These are phyloP conservation scores for Beroe ovata DNA, from an alignment of 37 sponge, comb jelly and placozoan genomes.

Conservation along the genomic window DNA sequence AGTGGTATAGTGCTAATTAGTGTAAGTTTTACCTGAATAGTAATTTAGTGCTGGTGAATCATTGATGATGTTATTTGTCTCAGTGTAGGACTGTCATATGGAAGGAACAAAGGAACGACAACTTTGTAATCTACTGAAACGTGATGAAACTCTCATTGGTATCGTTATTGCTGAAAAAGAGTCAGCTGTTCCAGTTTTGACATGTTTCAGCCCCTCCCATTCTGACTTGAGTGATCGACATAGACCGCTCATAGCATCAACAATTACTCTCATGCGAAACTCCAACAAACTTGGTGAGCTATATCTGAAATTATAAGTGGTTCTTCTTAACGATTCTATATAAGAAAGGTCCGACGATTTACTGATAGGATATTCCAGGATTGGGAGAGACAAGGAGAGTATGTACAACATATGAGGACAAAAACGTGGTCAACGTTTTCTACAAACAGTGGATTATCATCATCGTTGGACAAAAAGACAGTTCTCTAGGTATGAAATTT, in stretches of 20 bases:
- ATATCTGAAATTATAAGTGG: neutral
- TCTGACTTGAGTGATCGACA: neutral
- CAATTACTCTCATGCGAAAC: conserved; percentile 32
- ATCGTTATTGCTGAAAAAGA: conserved; percentile 35
- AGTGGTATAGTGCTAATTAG: no score
- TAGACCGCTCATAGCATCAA: conserved; percentile 32
- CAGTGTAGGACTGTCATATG: no score
- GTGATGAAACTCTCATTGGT: conserved; percentile 16
- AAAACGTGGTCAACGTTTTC: conserved; percentile 42
- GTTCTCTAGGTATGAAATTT: conserved; percentile 37
- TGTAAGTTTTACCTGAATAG: no score
- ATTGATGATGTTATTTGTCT: no score
- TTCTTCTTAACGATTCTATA: neutral
- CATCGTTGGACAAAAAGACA: neutral
- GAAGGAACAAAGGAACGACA: conserved; percentile 8
- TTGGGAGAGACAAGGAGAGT: conserved; percentile 22
- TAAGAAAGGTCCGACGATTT: neutral
- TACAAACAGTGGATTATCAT: conserved; percentile 34
- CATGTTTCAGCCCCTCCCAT: neutral
- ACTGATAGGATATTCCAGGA: no score
- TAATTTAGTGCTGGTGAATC: no score
- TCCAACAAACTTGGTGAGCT: conserved; percentile 39
- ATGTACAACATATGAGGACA: conserved; percentile 18
- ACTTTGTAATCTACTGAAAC: neutral
- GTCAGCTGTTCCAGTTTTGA: conserved; percentile 39